These are phyloP conservation scores for Synergus umbraculus DNA, from an alignment of 2,888 invertebrate species.

Conservation along the genomic window DNA sequence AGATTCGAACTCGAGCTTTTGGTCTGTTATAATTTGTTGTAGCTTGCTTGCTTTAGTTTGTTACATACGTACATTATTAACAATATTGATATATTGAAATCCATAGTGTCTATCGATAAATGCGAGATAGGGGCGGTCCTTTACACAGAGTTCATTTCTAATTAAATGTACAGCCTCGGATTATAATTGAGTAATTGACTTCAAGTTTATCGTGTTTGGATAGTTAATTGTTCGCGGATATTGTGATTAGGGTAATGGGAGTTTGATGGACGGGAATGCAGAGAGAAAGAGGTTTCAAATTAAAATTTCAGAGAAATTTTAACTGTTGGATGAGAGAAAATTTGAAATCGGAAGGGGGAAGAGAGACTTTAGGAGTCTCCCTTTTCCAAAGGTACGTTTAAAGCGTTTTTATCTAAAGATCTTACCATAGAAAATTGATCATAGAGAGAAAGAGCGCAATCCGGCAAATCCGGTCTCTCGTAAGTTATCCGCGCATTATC, in stretches of 20 bases:
- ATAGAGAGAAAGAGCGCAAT: slow-evolving; percentile 67
- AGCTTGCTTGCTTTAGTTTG: background rate
- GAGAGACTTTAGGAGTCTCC: slow-evolving; percentile 28
- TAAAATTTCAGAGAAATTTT: slow-evolving; percentile 48
- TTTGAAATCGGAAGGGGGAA: slow-evolving; percentile 37
- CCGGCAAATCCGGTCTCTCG: slow-evolving; percentile 65
- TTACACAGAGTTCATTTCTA: slow-evolving; percentile 39
- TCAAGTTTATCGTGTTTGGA: slow-evolving; percentile 72
- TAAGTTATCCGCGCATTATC: slow-evolving; percentile 66
- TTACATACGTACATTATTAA: slow-evolving; percentile 33
- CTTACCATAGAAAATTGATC: slow-evolving; percentile 63
- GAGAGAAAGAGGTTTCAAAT: slow-evolving; percentile 1
- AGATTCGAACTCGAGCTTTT: slow-evolving; percentile 14
- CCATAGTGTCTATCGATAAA: slow-evolving; percentile 29
- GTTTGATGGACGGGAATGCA: slow-evolving; percentile 36
- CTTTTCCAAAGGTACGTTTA: slow-evolving; percentile 56
- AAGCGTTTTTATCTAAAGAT: slow-evolving; percentile 67
- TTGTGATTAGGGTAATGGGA: slow-evolving; percentile 13
- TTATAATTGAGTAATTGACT: slow-evolving; percentile 75
- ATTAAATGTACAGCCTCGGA: slow-evolving; percentile 62
- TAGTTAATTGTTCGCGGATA: slow-evolving; percentile 43
- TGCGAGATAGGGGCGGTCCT: slow-evolving; percentile 32
- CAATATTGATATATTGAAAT: slow-evolving; percentile 33
- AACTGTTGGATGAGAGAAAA: slow-evolving; percentile 49
- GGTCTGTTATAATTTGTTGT: background rate